phyloP scores from a whole-genome alignment of 1,140 invertebrate genomes.

The Heliconius hermathena region DNA sequence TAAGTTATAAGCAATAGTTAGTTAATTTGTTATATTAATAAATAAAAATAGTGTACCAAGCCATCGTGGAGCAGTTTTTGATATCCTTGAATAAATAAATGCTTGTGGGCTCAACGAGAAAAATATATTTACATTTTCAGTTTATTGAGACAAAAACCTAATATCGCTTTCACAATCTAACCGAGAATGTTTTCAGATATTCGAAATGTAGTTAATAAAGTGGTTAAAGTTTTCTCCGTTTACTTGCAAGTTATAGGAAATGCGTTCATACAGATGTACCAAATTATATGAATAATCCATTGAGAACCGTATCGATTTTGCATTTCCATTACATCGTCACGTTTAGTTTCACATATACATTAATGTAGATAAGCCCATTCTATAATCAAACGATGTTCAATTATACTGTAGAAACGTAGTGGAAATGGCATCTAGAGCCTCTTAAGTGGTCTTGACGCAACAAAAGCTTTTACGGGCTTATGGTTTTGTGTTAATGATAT shows the following conservation, averaged over 20 bases:
- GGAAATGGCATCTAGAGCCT: conserved; percentile 10
- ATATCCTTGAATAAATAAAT: too few species aligned
- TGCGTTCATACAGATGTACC: not conserved
- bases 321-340: not conserved
- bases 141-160: too few species aligned
- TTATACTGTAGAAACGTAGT: not conserved
- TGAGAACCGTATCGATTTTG: not conserved
- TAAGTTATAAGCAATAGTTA: too few species aligned
- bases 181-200: not conserved
- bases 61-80: too few species aligned
- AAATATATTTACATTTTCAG: too few species aligned
- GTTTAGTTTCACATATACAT: not conserved
- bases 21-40: too few species aligned
- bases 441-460: conserved; percentile 12
- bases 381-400: conserved; percentile 8
- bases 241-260: too few species aligned
- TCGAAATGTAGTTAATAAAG: too few species aligned
- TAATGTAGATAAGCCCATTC: not conserved
- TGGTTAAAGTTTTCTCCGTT: too few species aligned
- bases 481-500: conserved; percentile 4
- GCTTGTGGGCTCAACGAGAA: too few species aligned
- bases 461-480: conserved; percentile 8
- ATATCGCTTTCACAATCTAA: too few species aligned
- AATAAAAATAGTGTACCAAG: too few species aligned
- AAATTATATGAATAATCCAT: not conserved